phyloP scores from a whole-genome alignment of 1,140 invertebrate genomes.

The Atta texana region DNA sequence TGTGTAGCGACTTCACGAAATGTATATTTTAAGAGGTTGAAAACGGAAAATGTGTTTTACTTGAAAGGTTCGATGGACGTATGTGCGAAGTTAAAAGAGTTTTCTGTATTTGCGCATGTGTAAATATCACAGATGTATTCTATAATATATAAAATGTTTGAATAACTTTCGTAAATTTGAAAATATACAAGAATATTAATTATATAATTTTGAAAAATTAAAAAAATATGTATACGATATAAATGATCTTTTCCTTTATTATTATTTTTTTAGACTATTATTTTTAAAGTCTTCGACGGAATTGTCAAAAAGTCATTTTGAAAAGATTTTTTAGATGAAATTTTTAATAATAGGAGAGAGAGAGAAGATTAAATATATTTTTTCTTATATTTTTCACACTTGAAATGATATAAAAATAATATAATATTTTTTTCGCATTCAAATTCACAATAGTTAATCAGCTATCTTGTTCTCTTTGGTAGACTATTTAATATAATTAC shows the following conservation, averaged over 20 bases:
- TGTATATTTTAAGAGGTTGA: slow-evolving; percentile 26
- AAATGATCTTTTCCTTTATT: background rate
- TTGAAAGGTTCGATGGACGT: background rate
- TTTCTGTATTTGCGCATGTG: background rate
- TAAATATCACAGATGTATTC: slow-evolving; percentile 3
- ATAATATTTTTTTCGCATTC: background rate
- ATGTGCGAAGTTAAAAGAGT: background rate
- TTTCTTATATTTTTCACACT: background rate
- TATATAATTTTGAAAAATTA: background rate
- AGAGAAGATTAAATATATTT: background rate
- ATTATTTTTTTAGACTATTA: slow-evolving; percentile 1
- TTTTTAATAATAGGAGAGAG: background rate
- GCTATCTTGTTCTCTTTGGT: background rate
- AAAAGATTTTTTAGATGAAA: background rate
- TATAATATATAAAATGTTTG: slow-evolving; percentile 5
- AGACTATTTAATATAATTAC: background rate
- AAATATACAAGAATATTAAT: background rate
- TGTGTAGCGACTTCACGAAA: slow-evolving; percentile 21
- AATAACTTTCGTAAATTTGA: slow-evolving; percentile 3
- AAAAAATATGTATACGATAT: background rate
- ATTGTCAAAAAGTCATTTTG: background rate
- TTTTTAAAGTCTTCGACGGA: background rate
- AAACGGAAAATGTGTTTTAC: slow-evolving; percentile 33
- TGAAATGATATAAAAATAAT: background rate
- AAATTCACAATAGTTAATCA: background rate